These are phyloP conservation scores for Yoshiicerus persimilis DNA, from an alignment of 1,140 invertebrate genomes.

Conservation along the genomic window DNA sequence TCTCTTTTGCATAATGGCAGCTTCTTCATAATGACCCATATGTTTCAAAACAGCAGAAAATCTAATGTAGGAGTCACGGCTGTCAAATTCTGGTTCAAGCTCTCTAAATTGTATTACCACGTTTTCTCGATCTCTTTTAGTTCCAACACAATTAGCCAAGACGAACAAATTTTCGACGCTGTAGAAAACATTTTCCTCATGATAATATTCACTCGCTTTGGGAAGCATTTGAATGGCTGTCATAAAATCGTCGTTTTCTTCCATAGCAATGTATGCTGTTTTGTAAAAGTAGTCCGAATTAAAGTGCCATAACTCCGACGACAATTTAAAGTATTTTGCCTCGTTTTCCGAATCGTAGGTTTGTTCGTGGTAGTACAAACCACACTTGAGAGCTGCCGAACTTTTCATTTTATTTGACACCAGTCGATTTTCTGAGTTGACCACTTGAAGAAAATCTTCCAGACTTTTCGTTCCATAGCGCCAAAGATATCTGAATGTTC, in stretches of 20 bases:
- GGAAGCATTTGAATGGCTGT: too few relatives aligned
- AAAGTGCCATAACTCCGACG: background rate
- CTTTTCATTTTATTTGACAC: background rate
- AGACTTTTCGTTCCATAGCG: background rate
- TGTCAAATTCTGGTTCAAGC: too few relatives aligned
- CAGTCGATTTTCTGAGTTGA: background rate
- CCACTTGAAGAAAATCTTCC: background rate
- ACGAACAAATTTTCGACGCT: too few relatives aligned
- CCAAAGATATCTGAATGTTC: background rate
- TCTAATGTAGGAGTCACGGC: too few relatives aligned
- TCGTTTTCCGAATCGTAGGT: background rate
- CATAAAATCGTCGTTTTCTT: too few relatives aligned
- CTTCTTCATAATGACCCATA: too few relatives aligned
- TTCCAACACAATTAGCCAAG: too few relatives aligned
- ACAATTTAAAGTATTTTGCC: background rate
- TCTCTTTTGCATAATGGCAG: too few relatives aligned
- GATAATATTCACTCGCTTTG: too few relatives aligned
- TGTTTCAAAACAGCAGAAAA: too few relatives aligned
- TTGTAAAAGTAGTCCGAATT: background rate
- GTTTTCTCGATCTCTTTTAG: background rate
- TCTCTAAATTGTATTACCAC: background rate
- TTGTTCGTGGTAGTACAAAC: background rate
- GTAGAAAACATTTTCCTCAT: too few relatives aligned
- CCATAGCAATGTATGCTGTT: too few relatives aligned
- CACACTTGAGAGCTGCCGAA: background rate